Conservation (phyloP, 1,140 invertebrate species). For the Drosophila littoralis region DNA sequence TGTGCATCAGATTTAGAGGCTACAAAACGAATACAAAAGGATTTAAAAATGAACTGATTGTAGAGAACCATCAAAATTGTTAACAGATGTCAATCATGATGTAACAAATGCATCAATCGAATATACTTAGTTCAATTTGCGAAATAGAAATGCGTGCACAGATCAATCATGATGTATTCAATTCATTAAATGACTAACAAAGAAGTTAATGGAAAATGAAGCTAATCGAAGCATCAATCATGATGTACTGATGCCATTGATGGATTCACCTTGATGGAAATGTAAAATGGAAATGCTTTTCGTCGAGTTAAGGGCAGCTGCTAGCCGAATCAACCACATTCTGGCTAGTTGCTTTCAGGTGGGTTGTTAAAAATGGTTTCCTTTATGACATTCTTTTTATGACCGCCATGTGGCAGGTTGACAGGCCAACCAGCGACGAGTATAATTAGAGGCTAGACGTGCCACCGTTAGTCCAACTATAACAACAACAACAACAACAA, state of each 20-base stretch:
- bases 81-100: no score
- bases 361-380: conserved; percentile 63
- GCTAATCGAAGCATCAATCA: background rate
- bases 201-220: no score
- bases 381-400: conserved; percentile 78
- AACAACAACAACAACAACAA: conserved; percentile 1
- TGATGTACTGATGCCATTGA: background rate
- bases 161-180: no score
- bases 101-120: no score
- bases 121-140: no score
- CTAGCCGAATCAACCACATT: background rate
- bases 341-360: conserved; percentile 9
- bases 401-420: conserved; percentile 61
- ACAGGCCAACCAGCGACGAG: conserved; percentile 39
- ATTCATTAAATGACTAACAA: no score
- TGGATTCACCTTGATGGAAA: no score
- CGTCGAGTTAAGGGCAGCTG: conserved; percentile 25
- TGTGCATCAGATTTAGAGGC: no score
- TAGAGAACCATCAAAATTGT: no score
- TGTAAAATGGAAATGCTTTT: conserved; percentile 29
- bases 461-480: conserved; percentile 19
- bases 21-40: no score
- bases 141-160: no score
- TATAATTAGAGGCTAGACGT: conserved; percentile 62
- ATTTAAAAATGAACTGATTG: no score